Percentiles rank a stretch among this genome's conserved stretches.
phyloP scores from a whole-genome alignment of 2,888 invertebrate species.

The Dysmachus trigonus region DNA sequence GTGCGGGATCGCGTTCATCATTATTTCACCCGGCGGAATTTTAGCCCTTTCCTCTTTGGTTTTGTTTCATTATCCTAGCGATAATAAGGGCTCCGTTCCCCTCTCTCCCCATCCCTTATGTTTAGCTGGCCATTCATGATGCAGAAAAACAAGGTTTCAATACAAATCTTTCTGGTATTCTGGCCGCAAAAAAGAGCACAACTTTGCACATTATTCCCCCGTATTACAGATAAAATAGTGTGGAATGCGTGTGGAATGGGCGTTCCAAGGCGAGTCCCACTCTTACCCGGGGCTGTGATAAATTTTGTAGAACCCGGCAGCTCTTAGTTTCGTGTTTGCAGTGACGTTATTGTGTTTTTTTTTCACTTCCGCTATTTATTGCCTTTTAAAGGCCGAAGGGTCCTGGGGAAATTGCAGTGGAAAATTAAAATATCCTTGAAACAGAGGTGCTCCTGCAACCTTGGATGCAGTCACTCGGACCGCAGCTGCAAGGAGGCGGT shows the following conservation, averaged over 20 bases:
- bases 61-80: conserved; percentile 23
- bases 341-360: background rate
- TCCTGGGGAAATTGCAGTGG: background rate
- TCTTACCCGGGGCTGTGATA: background rate
- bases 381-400: background rate
- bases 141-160: conserved; percentile 35
- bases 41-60: conserved; percentile 33
- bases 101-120: background rate
- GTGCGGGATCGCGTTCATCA: conserved; percentile 22
- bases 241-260: background rate
- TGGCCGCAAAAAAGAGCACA: background rate
- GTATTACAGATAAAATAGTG: background rate
- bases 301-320: background rate
- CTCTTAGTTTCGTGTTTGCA: background rate
- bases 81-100: conserved; percentile 3
- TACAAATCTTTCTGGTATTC: background rate
- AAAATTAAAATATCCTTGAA: background rate
- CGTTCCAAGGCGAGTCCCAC: background rate
- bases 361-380: background rate
- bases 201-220: conserved; percentile 11
- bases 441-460: background rate
- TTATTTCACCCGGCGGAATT: conserved; percentile 16
- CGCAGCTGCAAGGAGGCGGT: background rate
- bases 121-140: background rate
- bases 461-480: background rate